A percentile compares a stretch with the other conserved stretches of the same genome.
Conservation (phyloP, 2,888 invertebrate species). For the Myathropa florea region DNA sequence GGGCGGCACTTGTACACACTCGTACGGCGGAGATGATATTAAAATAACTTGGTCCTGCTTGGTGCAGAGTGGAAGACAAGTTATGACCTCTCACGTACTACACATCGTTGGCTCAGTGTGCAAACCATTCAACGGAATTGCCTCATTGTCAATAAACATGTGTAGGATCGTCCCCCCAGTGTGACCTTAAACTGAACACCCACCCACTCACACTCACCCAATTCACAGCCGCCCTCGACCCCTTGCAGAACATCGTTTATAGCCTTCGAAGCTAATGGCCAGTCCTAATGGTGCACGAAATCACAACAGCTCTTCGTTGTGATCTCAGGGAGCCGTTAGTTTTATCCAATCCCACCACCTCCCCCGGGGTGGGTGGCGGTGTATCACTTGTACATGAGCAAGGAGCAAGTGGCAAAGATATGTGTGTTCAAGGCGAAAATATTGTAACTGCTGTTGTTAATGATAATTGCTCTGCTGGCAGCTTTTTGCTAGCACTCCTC, state of each 20-base stretch:
- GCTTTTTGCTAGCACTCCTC: slow-evolving; percentile 40
- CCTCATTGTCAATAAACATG: slow-evolving; percentile 66
- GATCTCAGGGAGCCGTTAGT: slow-evolving; percentile 61
- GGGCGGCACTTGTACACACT: neutral
- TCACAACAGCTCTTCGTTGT: slow-evolving; percentile 65
- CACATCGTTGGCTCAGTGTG: slow-evolving; percentile 50
- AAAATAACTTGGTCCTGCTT: slow-evolving; percentile 40
- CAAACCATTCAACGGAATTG: slow-evolving; percentile 60
- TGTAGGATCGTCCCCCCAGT: slow-evolving; percentile 33
- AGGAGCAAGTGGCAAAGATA: slow-evolving; percentile 34
- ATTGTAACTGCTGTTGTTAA: slow-evolving; percentile 74
- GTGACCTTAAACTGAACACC: neutral
- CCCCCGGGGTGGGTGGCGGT: neutral
- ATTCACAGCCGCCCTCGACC: neutral
- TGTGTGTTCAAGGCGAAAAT: slow-evolving; percentile 66
- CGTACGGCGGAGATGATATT: slow-evolving; percentile 13
- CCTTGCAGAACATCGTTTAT: slow-evolving; percentile 32
- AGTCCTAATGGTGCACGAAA: slow-evolving; percentile 66
- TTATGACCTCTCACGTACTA: slow-evolving; percentile 48
- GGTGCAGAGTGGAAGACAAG: slow-evolving; percentile 11
- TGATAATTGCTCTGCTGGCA: slow-evolving; percentile 74
- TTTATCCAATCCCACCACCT: neutral
- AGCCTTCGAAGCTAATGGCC: slow-evolving; percentile 65
- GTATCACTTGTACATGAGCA: slow-evolving; percentile 15
- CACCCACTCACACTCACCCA: neutral